Evolutionary conservation across 35 echinoderm and acorn worm genomes (phyloP).

Genomic region (Strongylocentrotus purpuratus): DNA sequence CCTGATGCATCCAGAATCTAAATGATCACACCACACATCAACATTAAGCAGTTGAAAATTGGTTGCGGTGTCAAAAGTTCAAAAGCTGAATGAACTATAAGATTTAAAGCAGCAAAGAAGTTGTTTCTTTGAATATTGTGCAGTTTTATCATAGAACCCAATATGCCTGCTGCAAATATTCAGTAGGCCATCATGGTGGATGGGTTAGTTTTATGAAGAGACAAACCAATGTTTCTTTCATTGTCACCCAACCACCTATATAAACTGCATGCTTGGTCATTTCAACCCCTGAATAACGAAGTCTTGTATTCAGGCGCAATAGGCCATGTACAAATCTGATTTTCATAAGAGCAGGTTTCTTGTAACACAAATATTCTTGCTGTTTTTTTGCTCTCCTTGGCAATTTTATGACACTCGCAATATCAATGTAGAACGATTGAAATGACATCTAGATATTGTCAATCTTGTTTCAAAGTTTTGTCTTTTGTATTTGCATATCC

Average conservation of each 20-base stretch:
- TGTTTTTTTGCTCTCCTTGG: too few species aligned
- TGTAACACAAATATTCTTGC: too few species aligned
- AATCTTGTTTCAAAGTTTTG: too few species aligned
- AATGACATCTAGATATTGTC: too few species aligned
- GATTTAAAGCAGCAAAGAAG: background rate
- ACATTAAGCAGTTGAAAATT: background rate
- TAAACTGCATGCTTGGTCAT: slow-evolving; percentile 8
- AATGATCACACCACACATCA: background rate
- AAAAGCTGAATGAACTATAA: background rate
- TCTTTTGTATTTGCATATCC: too few species aligned
- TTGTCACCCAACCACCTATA: background rate
- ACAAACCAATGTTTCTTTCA: background rate
- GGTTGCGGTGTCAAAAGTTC: background rate
- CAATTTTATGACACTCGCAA: too few species aligned
- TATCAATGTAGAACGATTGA: too few species aligned
- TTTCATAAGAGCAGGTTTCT: too few species aligned
- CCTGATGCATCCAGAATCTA: background rate
- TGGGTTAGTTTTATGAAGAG: background rate
- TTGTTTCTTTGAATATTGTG: background rate
- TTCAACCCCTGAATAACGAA: slow-evolving; percentile 42
- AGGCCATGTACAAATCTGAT: slow-evolving; percentile 36
- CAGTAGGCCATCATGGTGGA: background rate
- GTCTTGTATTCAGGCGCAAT: slow-evolving; percentile 27
- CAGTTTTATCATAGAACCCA: background rate
- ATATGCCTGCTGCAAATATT: background rate